Conservation (phyloP, 2,113 vertebrate species). For the Varanus salvator region DNA sequence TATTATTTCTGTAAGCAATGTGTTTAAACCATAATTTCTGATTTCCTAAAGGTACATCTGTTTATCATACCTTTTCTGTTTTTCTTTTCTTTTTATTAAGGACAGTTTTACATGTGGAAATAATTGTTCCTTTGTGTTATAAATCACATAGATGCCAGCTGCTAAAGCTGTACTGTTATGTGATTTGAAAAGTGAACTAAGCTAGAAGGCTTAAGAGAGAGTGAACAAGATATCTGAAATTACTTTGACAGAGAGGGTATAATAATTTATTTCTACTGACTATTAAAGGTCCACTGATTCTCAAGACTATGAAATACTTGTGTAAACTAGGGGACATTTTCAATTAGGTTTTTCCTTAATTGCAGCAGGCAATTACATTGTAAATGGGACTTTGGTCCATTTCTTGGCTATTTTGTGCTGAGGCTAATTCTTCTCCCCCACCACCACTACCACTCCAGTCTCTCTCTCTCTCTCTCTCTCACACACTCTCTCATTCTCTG, state of each 20-base stretch:
- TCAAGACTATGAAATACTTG: conserved; percentile 36
- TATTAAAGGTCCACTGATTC: conserved; percentile 51
- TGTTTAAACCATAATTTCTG: conserved; percentile 47
- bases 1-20: conserved; percentile 14
- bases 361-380: conserved; percentile 26
- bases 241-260: conserved; percentile 65
- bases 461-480: too few relatives aligned
- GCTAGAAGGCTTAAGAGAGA: conserved; percentile 56
- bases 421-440: background rate
- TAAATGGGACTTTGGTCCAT: background rate
- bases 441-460: too few relatives aligned
- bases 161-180: conserved; percentile 62
- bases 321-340: conserved; percentile 32
- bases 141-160: conserved; percentile 60
- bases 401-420: background rate
- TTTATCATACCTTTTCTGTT: conserved; percentile 60
- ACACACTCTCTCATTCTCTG: too few relatives aligned
- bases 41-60: conserved; percentile 61
- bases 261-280: conserved; percentile 65
- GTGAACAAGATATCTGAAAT: conserved; percentile 59
- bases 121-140: conserved; percentile 68
- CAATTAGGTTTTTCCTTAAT: conserved; percentile 17
- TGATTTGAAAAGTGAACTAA: conserved; percentile 70
- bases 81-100: conserved; percentile 49
- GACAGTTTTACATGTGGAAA: conserved; percentile 63